These are phyloP conservation scores for Montipora capricornis DNA, from an alignment of 64 coral and sea anemone species.

Conservation along the genomic window DNA sequence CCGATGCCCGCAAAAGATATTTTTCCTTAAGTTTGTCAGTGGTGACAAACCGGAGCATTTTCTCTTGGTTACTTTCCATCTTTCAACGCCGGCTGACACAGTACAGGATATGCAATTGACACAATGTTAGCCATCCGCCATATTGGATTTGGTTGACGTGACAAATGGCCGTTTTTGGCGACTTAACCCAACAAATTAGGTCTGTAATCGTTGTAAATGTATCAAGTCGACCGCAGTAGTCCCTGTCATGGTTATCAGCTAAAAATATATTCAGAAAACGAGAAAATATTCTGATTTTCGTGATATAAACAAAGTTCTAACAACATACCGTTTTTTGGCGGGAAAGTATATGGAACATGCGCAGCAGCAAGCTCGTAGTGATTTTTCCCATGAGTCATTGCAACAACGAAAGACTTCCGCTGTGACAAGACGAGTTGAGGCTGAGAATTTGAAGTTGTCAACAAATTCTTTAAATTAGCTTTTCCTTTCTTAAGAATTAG, in stretches of 20 bases:
- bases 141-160: constrained; percentile 54
- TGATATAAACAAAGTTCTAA: not conserved
- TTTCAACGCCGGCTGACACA: not conserved
- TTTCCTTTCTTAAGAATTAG: no score
- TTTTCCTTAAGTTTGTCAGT: constrained; percentile 54
- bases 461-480: no score
- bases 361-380: not conserved
- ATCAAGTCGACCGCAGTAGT: not conserved
- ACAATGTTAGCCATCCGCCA: constrained; percentile 51
- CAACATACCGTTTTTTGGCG: constrained; percentile 34
- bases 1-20: constrained; percentile 53
- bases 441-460: no score
- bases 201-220: not conserved
- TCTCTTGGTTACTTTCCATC: constrained; percentile 48
- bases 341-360: constrained; percentile 81
- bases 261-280: not conserved
- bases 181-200: not conserved
- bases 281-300: not conserved
- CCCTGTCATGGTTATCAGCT: not conserved
- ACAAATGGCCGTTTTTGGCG: not conserved
- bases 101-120: constrained; percentile 4
- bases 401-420: constrained; percentile 12
- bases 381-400: constrained; percentile 24
- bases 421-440: no score
- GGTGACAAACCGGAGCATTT: constrained; percentile 74